Percentiles rank a stretch among this genome's conserved stretches.
Evolutionary conservation across 1,140 invertebrate genomes (phyloP).

Genomic region (Lepeophtheirus salmonis): DNA sequence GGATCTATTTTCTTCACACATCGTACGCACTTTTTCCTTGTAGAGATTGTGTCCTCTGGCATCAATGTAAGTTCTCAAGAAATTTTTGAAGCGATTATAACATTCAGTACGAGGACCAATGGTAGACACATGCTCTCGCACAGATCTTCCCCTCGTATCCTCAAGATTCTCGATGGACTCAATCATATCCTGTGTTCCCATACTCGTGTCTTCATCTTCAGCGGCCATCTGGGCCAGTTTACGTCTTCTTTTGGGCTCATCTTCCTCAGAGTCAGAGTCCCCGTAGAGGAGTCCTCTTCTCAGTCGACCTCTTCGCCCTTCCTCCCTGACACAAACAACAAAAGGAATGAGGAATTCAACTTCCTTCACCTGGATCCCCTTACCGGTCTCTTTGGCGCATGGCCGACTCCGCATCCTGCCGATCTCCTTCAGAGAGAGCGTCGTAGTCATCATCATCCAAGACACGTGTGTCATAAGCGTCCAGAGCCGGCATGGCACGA

Average conservation of each 20-base stretch:
- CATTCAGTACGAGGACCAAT: conserved; percentile 88
- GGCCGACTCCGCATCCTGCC: conserved; percentile 65
- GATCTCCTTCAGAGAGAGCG: conserved; percentile 59
- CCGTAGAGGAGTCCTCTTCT: conserved; percentile 35
- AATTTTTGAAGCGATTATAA: conserved; percentile 87
- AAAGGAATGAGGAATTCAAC: too few species aligned
- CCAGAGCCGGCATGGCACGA: conserved; percentile 78
- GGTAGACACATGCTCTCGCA: conserved; percentile 83
- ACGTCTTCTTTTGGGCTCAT: conserved; percentile 45
- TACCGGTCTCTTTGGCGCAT: conserved; percentile 67
- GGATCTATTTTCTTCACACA: conserved; percentile 65
- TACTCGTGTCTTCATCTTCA: conserved; percentile 45
- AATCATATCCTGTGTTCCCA: conserved; percentile 47
- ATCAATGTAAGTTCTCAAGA: conserved; percentile 72
- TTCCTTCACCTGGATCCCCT: too few species aligned
- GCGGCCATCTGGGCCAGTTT: conserved; percentile 63
- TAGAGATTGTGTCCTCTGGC: conserved; percentile 70
- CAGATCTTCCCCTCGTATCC: conserved; percentile 38
- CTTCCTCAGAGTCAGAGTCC: conserved; percentile 41
- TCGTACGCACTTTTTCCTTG: conserved; percentile 73
- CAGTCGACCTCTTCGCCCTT: conserved; percentile 54
- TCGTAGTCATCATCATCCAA: conserved; percentile 81
- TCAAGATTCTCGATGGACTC: conserved; percentile 96
- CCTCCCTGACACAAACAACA: too few species aligned
- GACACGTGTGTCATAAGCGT: conserved; percentile 67